Base-by-base conservation (phyloP, 2,888 invertebrate species). In the Dryocosmus kuriphilus region DNA sequence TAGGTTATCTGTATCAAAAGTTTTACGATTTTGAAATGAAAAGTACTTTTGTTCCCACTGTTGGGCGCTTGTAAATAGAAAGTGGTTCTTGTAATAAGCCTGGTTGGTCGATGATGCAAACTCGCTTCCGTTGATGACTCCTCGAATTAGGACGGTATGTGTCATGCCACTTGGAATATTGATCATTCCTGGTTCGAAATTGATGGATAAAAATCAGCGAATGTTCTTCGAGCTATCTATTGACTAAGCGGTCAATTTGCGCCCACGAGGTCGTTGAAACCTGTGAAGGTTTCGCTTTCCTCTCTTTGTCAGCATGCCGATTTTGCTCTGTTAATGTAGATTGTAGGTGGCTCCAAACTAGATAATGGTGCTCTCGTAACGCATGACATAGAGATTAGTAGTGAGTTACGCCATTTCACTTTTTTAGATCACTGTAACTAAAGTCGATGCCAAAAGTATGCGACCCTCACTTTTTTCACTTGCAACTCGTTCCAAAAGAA, bases 221-320 rank as follows among this genome's bases (percentile, higher is more conserved):
- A 65, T 55, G 57, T 32, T 63, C 27, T 65, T 32, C 65, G 22
- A 46, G n/a, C 61, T 27, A 24, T 57, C 51, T 62, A 51, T 24
- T 30, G 65, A 16, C 11, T 63, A 79, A 84, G 82, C 74, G 83
- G 82, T 84, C 81, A 85, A 87, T 86, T 87, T 83, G 86, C 84
- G 78, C 61, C 61, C 62, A 57, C 81, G 87, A 86, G 86, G 86
- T 86, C 86, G 81, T 82, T 82, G 86, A 79, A 86, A 83, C 82
- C 84, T 80, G 81, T 83, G 73, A 51, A 27, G 22, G 55, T 76
- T 63, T 74, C 24, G 74, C 65, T 62, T 38, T 76, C 38, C 77
- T 65, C 60, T 41, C 60, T 73, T 74, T 62, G 74, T 75, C 62
- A 76, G 76, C 61, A 76, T 51, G 74, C 74, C 62, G 74, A 73